Conservation (phyloP, 1,140 invertebrate genomes). For the Phymastichus coffea region DNA sequence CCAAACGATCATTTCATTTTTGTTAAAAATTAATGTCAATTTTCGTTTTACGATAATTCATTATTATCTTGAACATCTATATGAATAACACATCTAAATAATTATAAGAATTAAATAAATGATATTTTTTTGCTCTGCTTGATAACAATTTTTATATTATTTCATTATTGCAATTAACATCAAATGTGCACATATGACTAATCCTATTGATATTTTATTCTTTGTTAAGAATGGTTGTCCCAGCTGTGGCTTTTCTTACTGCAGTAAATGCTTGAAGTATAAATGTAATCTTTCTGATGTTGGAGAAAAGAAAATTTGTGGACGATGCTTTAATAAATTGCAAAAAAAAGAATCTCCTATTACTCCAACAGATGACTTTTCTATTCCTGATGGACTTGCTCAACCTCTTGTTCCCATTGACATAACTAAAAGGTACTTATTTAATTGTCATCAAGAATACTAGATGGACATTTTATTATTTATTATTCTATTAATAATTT, state of each 20-base stretch:
- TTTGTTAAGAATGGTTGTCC: slow-evolving; percentile 46
- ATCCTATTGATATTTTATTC: too few species aligned
- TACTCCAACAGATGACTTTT: slow-evolving; percentile 20
- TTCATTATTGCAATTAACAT: too few species aligned
- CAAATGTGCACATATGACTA: too few species aligned
- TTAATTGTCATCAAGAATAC: neutral
- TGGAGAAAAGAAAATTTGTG: slow-evolving; percentile 46
- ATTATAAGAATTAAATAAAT: neutral
- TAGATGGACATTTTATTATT: neutral
- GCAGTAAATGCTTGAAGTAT: slow-evolving; percentile 52
- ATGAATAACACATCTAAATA: neutral
- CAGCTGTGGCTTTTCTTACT: slow-evolving; percentile 51
- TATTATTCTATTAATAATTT: neutral
- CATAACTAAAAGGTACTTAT: slow-evolving; percentile 44
- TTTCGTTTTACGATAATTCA: neutral
- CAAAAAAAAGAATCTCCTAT: slow-evolving; percentile 29
- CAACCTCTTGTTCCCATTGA: slow-evolving; percentile 41
- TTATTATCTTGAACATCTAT: slow-evolving; percentile 19
- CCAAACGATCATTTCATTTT: too few species aligned
- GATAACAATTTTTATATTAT: neutral
- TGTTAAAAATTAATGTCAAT: neutral
- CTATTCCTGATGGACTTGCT: slow-evolving; percentile 19
- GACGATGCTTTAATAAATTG: slow-evolving; percentile 45
- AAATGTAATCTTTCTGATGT: slow-evolving; percentile 42
- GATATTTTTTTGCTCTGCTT: neutral